phyloP scores from a whole-genome alignment of 2,797 vertebrate species.

The Myiotriccus ornatus region DNA sequence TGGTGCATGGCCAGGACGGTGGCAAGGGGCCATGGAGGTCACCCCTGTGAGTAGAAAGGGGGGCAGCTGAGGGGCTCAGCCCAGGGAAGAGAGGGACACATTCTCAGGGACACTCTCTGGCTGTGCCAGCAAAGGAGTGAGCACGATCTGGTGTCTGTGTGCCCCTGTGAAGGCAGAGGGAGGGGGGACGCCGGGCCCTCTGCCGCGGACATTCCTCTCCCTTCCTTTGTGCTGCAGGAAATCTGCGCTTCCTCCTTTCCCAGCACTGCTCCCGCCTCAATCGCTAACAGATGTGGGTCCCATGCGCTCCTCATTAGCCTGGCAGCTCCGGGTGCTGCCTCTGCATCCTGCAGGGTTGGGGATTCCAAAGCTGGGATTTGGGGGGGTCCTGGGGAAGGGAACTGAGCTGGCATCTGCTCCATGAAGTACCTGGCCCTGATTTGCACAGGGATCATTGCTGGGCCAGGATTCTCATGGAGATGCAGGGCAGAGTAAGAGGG shows the following conservation, averaged over 20 bases:
- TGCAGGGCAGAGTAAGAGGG: neutral
- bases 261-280: conserved; percentile 85
- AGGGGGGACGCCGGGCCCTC: neutral
- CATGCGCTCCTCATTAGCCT: conserved; percentile 83
- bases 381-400: conserved; percentile 64
- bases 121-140: fast-evolving
- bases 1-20: fast-evolving
- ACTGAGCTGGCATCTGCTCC: neutral
- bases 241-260: conserved; percentile 89
- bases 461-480: neutral
- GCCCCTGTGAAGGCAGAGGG: neutral
- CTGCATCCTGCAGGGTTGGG: conserved; percentile 75
- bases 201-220: conserved; percentile 75
- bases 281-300: conserved; percentile 95
- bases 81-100: fast-evolving
- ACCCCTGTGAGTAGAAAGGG: fast-evolving
- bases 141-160: fast-evolving
- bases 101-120: too few species aligned
- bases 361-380: conserved; percentile 65
- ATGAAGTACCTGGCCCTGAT: fast-evolving
- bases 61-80: neutral
- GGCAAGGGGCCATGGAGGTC: fast-evolving
- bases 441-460: fast-evolving
- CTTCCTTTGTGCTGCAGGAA: conserved; percentile 91
- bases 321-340: conserved; percentile 71